phyloP scores from a whole-genome alignment of 2,797 vertebrate genomes.

The Thaleichthys pacificus region DNA sequence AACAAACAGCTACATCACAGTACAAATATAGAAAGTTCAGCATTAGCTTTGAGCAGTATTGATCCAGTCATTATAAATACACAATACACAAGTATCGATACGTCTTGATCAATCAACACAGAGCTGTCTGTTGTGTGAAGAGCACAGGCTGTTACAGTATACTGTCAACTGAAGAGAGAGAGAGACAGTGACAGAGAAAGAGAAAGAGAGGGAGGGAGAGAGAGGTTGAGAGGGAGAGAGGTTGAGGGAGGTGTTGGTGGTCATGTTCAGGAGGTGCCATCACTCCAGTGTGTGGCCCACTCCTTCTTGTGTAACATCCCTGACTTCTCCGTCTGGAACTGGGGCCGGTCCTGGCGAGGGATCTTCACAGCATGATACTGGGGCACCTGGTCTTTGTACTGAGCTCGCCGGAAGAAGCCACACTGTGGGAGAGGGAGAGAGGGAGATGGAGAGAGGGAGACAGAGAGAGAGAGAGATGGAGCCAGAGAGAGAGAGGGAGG shows the following conservation, averaged over 20 bases:
- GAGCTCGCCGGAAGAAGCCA: slow-evolving; percentile 89
- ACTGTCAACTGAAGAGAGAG: not conserved
- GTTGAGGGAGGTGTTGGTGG: not conserved
- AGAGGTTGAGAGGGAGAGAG: slow-evolving; percentile 24
- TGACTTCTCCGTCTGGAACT: slow-evolving; percentile 83
- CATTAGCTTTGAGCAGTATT: slow-evolving; percentile 17
- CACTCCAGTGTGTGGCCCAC: slow-evolving; percentile 83
- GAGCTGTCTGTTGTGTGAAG: slow-evolving; percentile 44
- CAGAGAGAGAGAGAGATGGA: not conserved
- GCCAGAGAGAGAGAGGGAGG: not conserved
- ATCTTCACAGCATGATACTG: slow-evolving; percentile 93
- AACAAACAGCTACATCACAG: slow-evolving; percentile 32
- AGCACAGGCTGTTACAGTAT: not conserved
- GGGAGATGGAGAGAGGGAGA: not conserved
- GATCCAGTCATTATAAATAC: slow-evolving; percentile 41
- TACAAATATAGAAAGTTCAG: slow-evolving; percentile 44
- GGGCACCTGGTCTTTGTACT: slow-evolving; percentile 84
- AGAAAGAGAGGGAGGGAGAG: too few relatives aligned
- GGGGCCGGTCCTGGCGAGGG: slow-evolving; percentile 83
- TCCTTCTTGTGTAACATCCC: slow-evolving; percentile 82
- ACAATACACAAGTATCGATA: slow-evolving; percentile 41
- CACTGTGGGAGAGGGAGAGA: slow-evolving; percentile 68
- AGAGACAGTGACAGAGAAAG: not conserved
- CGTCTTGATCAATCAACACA: slow-evolving; percentile 42
- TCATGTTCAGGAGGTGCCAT: slow-evolving; percentile 68